Conservation (phyloP, 2,797 vertebrate genomes). For the Prionace glauca region DNA sequence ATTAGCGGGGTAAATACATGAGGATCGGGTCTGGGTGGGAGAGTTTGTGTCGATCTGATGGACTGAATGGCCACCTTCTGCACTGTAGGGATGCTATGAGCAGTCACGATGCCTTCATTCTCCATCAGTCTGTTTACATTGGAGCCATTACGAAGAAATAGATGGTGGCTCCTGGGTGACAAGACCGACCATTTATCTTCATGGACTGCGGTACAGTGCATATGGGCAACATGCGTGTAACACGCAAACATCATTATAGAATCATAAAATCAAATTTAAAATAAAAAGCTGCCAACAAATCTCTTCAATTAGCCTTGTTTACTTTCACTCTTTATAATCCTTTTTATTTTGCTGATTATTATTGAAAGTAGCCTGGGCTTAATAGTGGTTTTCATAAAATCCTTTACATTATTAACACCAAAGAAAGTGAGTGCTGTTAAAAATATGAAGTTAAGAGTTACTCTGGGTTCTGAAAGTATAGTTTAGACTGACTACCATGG, state of each 20-base stretch:
- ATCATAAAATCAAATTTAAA: slow-evolving; percentile 48
- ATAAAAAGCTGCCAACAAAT: slow-evolving; percentile 47
- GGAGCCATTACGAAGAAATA: neutral
- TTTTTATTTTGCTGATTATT: neutral
- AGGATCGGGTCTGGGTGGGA: no score
- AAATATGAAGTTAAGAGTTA: slow-evolving; percentile 49
- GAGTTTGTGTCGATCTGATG: no score
- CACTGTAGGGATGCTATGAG: no score
- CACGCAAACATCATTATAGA: neutral
- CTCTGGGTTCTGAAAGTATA: slow-evolving; percentile 44
- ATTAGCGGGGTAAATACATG: no score
- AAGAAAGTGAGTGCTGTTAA: slow-evolving; percentile 42
- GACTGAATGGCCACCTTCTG: no score
- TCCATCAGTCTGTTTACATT: neutral
- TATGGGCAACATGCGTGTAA: neutral
- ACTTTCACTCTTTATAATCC: neutral
- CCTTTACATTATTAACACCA: slow-evolving; percentile 48
- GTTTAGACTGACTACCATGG: slow-evolving; percentile 45
- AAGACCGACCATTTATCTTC: neutral
- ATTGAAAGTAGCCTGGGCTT: neutral
- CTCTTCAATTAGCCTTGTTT: neutral
- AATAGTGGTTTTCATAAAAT: slow-evolving; percentile 49
- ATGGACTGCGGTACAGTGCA: neutral
- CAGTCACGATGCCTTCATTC: neutral
- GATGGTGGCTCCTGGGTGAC: neutral